phyloP scores from a whole-genome alignment of 2,888 invertebrate genomes.

The Atethmia centrago region DNA sequence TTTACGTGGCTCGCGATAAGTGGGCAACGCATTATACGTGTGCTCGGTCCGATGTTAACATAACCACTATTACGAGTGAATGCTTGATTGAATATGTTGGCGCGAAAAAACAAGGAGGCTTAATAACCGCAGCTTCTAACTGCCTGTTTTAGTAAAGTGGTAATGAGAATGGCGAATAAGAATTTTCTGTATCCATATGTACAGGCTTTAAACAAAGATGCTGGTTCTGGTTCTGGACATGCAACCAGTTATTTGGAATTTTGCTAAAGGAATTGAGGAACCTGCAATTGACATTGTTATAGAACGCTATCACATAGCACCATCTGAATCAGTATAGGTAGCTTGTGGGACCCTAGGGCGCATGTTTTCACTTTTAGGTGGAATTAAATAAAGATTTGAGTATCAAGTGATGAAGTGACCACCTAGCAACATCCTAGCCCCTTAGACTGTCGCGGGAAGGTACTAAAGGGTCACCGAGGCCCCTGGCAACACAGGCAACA shows the following conservation, averaged over 20 bases:
- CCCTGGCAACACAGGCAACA: no score
- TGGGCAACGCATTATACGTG: conserved; percentile 53
- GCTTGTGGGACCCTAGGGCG: neutral
- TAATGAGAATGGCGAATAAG: conserved; percentile 8
- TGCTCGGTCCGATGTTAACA: conserved; percentile 53
- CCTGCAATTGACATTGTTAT: neutral
- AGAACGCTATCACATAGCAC: no score
- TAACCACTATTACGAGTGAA: conserved; percentile 55
- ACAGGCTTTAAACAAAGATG: neutral
- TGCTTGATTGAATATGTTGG: conserved; percentile 49
- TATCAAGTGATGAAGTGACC: neutral
- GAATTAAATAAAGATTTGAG: neutral
- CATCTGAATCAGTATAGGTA: neutral
- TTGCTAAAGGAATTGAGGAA: neutral
- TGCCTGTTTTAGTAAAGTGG: conserved; percentile 17
- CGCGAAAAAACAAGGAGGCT: conserved; percentile 45
- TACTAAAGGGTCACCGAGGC: no score
- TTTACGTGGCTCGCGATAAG: conserved; percentile 61
- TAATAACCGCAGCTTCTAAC: conserved; percentile 32
- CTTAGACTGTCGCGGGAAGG: no score
- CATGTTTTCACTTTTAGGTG: neutral
- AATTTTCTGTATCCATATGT: neutral
- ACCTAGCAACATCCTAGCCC: neutral
- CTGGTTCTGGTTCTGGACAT: neutral
- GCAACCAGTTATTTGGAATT: neutral